phyloP scores from a whole-genome alignment of 2,888 invertebrate species.

The Teleogryllus oceanicus region DNA sequence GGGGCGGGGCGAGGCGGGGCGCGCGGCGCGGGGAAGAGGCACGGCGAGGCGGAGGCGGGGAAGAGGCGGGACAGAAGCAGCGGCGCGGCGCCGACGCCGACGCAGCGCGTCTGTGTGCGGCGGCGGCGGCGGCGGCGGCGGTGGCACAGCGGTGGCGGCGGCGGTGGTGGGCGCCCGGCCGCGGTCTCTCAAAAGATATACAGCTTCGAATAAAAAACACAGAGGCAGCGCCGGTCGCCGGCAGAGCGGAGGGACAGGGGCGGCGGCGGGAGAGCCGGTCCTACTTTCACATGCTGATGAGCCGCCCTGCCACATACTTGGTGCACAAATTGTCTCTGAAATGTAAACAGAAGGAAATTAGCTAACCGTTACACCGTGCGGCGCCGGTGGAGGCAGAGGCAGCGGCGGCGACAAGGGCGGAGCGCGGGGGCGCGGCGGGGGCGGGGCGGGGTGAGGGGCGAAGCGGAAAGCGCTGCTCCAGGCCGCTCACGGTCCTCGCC shows the following conservation, averaged over 20 bases:
- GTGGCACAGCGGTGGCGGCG: not conserved
- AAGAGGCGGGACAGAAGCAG: not conserved
- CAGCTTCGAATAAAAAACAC: slow-evolving; percentile 21
- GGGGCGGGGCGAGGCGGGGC: too few species aligned
- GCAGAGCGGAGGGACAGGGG: not conserved
- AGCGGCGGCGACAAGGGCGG: not conserved
- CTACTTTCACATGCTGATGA: slow-evolving; percentile 18
- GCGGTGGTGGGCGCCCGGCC: not conserved
- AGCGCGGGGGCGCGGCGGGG: not conserved
- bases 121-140: too few species aligned
- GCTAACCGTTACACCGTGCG: not conserved
- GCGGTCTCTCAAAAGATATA: slow-evolving; percentile 25
- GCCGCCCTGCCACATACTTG: slow-evolving; percentile 3
- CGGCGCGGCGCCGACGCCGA: not conserved
- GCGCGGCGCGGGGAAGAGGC: not conserved
- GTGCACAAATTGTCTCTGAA: slow-evolving; percentile 10
- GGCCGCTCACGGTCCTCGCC: not conserved
- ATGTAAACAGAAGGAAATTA: slow-evolving; percentile 10
- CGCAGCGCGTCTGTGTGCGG: too few species aligned
- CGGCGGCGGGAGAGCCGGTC: not conserved
- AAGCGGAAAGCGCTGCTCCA: not conserved
- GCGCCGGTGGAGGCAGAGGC: too few species aligned
- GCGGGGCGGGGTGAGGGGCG: not conserved
- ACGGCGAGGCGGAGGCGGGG: not conserved
- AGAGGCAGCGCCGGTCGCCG: not conserved